Percentiles rank a stretch among this genome's conserved stretches.
Conservation (phyloP, 23 tunicate genomes). For the Ascidia mentula region DNA sequence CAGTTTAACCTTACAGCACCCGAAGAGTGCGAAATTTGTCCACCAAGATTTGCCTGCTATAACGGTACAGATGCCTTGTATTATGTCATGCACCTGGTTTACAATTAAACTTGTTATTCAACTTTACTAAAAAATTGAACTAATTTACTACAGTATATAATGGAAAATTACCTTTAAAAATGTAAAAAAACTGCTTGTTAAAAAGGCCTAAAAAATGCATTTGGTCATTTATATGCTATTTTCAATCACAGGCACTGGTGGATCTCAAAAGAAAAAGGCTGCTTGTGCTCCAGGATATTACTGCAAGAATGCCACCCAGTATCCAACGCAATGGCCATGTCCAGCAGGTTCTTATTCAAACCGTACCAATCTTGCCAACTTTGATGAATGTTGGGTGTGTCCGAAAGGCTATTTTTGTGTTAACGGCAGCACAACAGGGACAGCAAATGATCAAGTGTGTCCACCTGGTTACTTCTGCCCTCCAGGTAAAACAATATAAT, state of each 20-base stretch:
- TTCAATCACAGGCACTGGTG: constrained; percentile 91
- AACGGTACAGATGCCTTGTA: not conserved
- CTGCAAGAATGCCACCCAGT: constrained; percentile 84
- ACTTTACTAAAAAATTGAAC: no score
- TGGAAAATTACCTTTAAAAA: no score
- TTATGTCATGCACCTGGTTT: not conserved
- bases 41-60: constrained; percentile 66
- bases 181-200: no score
- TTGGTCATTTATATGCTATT: no score
- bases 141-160: no score
- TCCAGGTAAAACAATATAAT: constrained; percentile 79
- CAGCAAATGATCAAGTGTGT: constrained; percentile 54
- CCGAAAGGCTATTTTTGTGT: constrained; percentile 77
- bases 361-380: constrained; percentile 66
- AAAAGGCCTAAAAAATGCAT: no score
- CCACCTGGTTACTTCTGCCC: constrained; percentile 98
- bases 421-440: constrained; percentile 49
- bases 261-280: constrained; percentile 34
- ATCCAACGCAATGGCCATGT: constrained; percentile 58
- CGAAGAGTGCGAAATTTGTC: constrained; percentile 78
- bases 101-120: not conserved
- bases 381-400: constrained; percentile 93
- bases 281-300: constrained; percentile 82
- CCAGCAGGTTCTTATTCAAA: constrained; percentile 98
- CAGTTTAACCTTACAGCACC: constrained; percentile 48